Conservation (phyloP, 2,113 vertebrate species). For the Upupa epops region DNA sequence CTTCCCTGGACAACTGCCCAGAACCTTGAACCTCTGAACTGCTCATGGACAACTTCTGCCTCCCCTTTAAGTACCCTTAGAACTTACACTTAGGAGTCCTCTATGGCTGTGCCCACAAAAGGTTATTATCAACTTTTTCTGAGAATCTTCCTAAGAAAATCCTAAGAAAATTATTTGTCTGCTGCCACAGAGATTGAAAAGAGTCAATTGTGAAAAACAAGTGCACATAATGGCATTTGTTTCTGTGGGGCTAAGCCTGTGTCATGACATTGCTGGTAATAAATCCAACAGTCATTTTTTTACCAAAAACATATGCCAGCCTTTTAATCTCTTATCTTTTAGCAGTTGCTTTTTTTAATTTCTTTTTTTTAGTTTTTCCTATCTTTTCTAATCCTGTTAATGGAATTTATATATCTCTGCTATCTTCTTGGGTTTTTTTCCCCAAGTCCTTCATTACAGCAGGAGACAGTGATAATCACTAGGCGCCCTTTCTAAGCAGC, state of each 20-base stretch:
- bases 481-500: conserved; percentile 26
- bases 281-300: conserved; percentile 39
- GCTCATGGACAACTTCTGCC: background rate
- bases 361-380: no score
- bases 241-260: conserved; percentile 10
- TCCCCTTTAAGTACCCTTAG: background rate
- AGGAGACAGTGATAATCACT: conserved; percentile 54
- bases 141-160: no score
- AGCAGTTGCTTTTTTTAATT: background rate
- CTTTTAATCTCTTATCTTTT: conserved; percentile 16
- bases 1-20: background rate
- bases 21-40: background rate
- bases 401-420: background rate
- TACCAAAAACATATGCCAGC: background rate
- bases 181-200: background rate
- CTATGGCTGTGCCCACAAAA: background rate
- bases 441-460: conserved; percentile 51
- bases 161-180: no score
- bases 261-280: conserved; percentile 30
- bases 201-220: conserved; percentile 42
- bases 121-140: background rate
- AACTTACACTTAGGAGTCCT: background rate
- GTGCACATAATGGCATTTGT: conserved; percentile 24
- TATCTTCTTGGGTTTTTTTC: conserved; percentile 15
- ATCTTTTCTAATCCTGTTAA: background rate